Base-by-base conservation (phyloP, 1,140 invertebrate species). In the Macrobrachium rosenbergii region DNA sequence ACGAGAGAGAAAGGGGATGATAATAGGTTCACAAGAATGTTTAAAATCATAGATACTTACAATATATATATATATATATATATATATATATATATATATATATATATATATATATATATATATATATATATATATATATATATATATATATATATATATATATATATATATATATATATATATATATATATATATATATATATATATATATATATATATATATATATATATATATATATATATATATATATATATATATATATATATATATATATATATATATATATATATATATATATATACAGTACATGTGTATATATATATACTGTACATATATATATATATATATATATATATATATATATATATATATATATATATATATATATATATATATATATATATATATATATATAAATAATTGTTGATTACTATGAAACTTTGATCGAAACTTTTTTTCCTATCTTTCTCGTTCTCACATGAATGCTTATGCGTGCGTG, bases 71-170 rank as follows among this genome's bases (percentile, higher is more conserved):
- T 37, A 37, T 37, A 17, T n/a, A 73, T 73, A 73, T 73, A 73
- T 73, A 73, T 37, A 73, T n/a, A 73, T 28, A 73, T n/a, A 73
- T 73, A 73, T 28, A 37, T 73, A 73, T 28, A 73, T 28, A 73
- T 28, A 73, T 28, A 73, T 28, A 73, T 28, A 73, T 73, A 21
- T 17, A 73, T 28, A 73, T 23, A 73, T 23, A 73, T 28, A 73
- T 28, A 73, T 28, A 73, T 17, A 37, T 23, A 73, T 28, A 73
- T 28, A 73, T 23, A n/a, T 28, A 73, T 28, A 73, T 16, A n/a
- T 28, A 73, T 28, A 73, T 23, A 73, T n/a, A 73, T 28, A 73
- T 28, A 73, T 28, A 73, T 28, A 73, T 28, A 73, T 28, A 73
- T 23, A 73, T 23, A 73, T 28, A 73, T 28, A 73, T 28, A 73